Evolutionary conservation across 2,888 invertebrate species (phyloP).

Genomic region (Protonemura montana): DNA sequence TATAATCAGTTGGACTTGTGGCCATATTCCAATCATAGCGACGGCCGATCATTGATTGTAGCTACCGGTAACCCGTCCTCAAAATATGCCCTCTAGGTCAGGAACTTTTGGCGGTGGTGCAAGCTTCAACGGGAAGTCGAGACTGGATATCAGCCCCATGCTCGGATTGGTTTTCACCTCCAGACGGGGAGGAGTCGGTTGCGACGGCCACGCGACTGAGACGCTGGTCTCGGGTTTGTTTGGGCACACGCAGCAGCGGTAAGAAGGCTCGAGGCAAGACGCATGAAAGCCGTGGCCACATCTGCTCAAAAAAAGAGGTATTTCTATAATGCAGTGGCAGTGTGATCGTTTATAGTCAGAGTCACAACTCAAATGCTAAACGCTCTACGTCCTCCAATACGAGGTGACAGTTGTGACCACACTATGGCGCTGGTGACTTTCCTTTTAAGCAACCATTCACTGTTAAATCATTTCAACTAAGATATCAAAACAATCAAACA

Average conservation of each 20-base stretch:
- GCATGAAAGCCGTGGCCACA: constrained; percentile 54
- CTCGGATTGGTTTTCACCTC: neutral
- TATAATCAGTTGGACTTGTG: neutral
- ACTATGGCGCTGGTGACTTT: too few relatives aligned
- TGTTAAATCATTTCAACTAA: too few relatives aligned
- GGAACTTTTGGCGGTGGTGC: constrained; percentile 48
- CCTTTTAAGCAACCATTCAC: too few relatives aligned
- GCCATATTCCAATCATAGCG: neutral
- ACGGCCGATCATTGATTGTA: neutral
- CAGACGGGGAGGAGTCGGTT: neutral
- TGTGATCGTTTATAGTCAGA: too few relatives aligned
- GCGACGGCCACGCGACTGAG: neutral
- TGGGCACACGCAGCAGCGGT: constrained; percentile 41
- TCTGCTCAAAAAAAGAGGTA: constrained; percentile 45
- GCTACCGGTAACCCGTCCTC: constrained; percentile 3
- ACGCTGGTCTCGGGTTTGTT: neutral
- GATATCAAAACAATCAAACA: too few relatives aligned
- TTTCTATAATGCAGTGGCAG: too few relatives aligned
- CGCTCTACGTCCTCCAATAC: too few relatives aligned
- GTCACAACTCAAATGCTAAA: too few relatives aligned
- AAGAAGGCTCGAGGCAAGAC: constrained; percentile 49
- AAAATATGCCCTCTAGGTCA: constrained; percentile 49
- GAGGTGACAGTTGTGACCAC: too few relatives aligned
- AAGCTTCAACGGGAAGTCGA: constrained; percentile 47
- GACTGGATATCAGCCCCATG: constrained; percentile 45